Conservation (phyloP, 2,797 vertebrate species). For the Lutjanus argentimaculatus region DNA sequence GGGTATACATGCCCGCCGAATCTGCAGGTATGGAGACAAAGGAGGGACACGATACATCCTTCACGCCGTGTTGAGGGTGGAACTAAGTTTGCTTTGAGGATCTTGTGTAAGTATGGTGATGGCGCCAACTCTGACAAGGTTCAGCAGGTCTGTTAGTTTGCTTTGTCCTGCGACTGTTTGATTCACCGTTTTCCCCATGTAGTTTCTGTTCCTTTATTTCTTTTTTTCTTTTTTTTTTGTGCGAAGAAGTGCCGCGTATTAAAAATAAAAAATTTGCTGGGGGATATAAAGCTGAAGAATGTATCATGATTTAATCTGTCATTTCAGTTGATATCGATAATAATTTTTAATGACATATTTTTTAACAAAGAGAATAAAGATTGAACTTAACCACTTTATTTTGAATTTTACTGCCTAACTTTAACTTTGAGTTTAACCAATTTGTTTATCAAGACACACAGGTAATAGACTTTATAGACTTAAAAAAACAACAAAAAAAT, state of each 20-base stretch:
- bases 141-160: conserved; percentile 35
- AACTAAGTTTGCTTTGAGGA: conserved; percentile 46
- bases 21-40: conserved; percentile 30
- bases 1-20: background rate
- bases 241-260: background rate
- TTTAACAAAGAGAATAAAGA: no score
- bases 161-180: conserved; percentile 41
- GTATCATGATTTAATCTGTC: no score
- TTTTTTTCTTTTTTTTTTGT: conserved; percentile 12
- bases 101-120: background rate
- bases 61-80: conserved; percentile 14
- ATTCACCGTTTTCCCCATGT: conserved; percentile 7
- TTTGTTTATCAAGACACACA: no score
- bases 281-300: no score
- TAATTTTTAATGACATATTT: no score
- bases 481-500: no score
- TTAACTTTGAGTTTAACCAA: no score
- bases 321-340: no score
- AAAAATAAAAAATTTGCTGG: background rate
- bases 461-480: no score
- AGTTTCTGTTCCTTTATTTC: conserved; percentile 6
- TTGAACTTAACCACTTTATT: no score
- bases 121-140: conserved; percentile 21
- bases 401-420: no score
- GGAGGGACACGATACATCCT: conserved; percentile 6